Evolutionary conservation across 2,113 vertebrate genomes (phyloP).

Genomic region (Lonchura striata): DNA sequence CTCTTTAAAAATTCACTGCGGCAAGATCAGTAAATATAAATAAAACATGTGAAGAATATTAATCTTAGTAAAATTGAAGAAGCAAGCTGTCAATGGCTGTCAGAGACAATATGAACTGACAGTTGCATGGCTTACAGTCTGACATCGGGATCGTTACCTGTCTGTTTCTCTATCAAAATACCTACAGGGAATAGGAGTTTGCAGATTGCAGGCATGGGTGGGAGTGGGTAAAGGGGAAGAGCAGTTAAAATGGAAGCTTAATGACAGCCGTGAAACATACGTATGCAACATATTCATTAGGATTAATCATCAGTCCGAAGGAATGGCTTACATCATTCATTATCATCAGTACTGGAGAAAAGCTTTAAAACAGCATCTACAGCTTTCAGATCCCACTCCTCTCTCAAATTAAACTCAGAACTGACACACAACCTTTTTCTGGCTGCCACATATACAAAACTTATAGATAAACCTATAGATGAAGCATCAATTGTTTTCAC

Average conservation of each 20-base stretch:
- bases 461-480: background rate
- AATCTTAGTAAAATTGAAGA: slow-evolving; percentile 64
- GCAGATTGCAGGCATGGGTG: slow-evolving; percentile 50
- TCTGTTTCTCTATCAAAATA: slow-evolving; percentile 60
- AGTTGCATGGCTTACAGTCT: slow-evolving; percentile 56
- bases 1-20: slow-evolving; percentile 29
- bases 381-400: slow-evolving; percentile 9
- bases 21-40: slow-evolving; percentile 52
- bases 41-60: slow-evolving; percentile 57
- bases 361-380: slow-evolving; percentile 1
- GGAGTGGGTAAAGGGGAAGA: slow-evolving; percentile 26
- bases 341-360: background rate
- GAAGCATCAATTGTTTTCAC: background rate
- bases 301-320: slow-evolving; percentile 50
- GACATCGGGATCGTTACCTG: slow-evolving; percentile 60
- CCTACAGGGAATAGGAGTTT: slow-evolving; percentile 54
- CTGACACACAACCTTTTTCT: background rate
- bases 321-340: slow-evolving; percentile 43
- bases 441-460: background rate
- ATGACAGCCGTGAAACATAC: slow-evolving; percentile 47
- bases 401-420: background rate
- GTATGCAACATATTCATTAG: slow-evolving; percentile 51
- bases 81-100: slow-evolving; percentile 65
- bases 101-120: slow-evolving; percentile 62
- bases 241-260: slow-evolving; percentile 36